Percentiles rank a stretch among this genome's conserved stretches.
These are phyloP conservation scores for Drosophila testacea DNA, from an alignment of 2,888 invertebrate species.

Conservation along the genomic window DNA sequence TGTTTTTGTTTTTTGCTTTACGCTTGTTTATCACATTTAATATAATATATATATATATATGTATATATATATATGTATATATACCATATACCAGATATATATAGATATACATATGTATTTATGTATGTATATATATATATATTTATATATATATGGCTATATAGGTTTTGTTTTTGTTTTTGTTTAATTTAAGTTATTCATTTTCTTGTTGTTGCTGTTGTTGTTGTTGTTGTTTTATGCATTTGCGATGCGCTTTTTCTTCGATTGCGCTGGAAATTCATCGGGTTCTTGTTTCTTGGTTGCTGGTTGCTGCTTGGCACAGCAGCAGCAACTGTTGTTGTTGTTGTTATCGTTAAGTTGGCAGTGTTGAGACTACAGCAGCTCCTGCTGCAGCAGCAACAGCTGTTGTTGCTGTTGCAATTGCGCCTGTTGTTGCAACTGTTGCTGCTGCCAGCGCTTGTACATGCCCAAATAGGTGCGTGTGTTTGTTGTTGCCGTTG, in stretches of 20 bases:
- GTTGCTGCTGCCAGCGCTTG: conserved; percentile 76
- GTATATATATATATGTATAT: conserved; percentile 63
- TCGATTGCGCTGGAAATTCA: conserved; percentile 53
- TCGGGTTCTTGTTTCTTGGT: conserved; percentile 25
- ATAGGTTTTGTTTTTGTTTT: conserved; percentile 63
- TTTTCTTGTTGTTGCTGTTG: conserved; percentile 36
- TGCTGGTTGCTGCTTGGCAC: conserved; percentile 29
- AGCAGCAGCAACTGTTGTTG: conserved; percentile 15
- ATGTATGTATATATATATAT: conserved; percentile 54
- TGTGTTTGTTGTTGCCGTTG: conserved; percentile 38
- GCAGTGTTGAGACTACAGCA: conserved; percentile 49
- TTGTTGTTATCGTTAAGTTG: conserved; percentile 14
- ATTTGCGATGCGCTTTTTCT: conserved; percentile 49
- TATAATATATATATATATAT: conserved; percentile 68
- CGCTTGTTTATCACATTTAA: conserved; percentile 81
- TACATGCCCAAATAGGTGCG: conserved; percentile 68
- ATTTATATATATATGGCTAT: conserved; percentile 63
- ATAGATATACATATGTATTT: conserved; percentile 53
- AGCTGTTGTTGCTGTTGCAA: conserved; percentile 71
- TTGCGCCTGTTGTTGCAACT: conserved; percentile 71
- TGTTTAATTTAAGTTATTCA: conserved; percentile 53
- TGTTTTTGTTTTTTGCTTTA: conserved; percentile 70
- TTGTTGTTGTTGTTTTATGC: conserved; percentile 18
- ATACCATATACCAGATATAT: conserved; percentile 52
- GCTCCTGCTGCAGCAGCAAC: conserved; percentile 65